A percentile compares a stretch with the other conserved stretches of the same genome.
Evolutionary conservation across 1,140 invertebrate species (phyloP).

Genomic region (Harlomillsia oculata): DNA sequence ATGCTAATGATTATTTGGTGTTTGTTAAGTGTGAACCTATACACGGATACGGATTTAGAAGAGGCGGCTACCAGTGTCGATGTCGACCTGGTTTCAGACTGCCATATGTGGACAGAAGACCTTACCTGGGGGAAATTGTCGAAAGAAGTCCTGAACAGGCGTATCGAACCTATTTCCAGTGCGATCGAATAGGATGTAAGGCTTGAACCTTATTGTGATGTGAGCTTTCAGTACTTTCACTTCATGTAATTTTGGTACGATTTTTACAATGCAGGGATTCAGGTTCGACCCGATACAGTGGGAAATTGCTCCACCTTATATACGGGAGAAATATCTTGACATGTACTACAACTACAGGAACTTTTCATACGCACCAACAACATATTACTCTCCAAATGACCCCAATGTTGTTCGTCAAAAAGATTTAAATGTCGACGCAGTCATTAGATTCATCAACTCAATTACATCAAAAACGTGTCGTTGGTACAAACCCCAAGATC

Average conservation of each 20-base stretch:
- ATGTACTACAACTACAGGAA: slow-evolving; percentile 62
- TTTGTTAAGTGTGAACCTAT: slow-evolving; percentile 82
- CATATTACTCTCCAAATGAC: not conserved
- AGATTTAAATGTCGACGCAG: slow-evolving; percentile 63
- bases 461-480: slow-evolving; percentile 64
- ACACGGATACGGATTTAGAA: slow-evolving; percentile 86
- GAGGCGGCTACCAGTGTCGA: slow-evolving; percentile 91
- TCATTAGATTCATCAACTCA: slow-evolving; percentile 61
- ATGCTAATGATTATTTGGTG: not conserved
- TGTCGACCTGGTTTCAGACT: slow-evolving; percentile 76
- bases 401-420: slow-evolving; percentile 47
- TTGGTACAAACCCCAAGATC: slow-evolving; percentile 57
- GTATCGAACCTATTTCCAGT: slow-evolving; percentile 87
- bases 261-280: slow-evolving; percentile 52
- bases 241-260: slow-evolving; percentile 1
- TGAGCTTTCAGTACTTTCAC: not conserved
- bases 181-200: slow-evolving; percentile 78
- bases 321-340: slow-evolving; percentile 63
- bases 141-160: slow-evolving; percentile 84
- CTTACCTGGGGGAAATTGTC: slow-evolving; percentile 84
- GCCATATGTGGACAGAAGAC: slow-evolving; percentile 72
- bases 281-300: slow-evolving; percentile 58
- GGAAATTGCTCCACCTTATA: slow-evolving; percentile 55
- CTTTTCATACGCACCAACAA: slow-evolving; percentile 37
- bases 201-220: not conserved